Conservation (phyloP, 2,797 vertebrate genomes). For the Ctenopoma kingsleyae region DNA sequence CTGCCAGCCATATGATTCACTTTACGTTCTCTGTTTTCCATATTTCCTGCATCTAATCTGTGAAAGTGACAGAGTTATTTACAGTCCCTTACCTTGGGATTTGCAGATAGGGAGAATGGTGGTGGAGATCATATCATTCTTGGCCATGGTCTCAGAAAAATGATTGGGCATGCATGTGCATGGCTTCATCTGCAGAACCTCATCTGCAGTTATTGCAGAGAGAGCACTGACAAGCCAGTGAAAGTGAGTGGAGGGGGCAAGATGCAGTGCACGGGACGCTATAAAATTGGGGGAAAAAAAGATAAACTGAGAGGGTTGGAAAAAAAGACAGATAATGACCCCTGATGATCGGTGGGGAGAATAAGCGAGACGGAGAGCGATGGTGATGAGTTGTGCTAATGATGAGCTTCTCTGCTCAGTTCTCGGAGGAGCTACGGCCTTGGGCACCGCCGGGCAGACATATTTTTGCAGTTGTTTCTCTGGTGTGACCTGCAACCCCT, state of each 20-base stretch:
- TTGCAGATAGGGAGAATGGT: constrained; percentile 67
- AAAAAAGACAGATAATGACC: constrained; percentile 53
- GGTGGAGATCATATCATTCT: constrained; percentile 66
- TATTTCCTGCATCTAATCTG: constrained; percentile 74
- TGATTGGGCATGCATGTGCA: constrained; percentile 53
- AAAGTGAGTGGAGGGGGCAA: constrained; percentile 37
- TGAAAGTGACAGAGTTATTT: constrained; percentile 78
- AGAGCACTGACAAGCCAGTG: constrained; percentile 35
- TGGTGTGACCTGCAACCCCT: constrained; percentile 71
- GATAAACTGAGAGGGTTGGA: constrained; percentile 34
- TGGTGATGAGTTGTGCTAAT: constrained; percentile 72
- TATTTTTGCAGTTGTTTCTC: constrained; percentile 78
- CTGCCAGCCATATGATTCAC: constrained; percentile 56
- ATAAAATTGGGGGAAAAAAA: constrained; percentile 26
- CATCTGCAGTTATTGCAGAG: constrained; percentile 59
- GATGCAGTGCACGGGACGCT: constrained; percentile 16
- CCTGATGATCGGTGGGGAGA: constrained; percentile 45
- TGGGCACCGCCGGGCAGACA: constrained; percentile 67
- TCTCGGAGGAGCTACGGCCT: constrained; percentile 70
- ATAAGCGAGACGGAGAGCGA: constrained; percentile 48
- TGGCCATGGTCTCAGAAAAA: constrained; percentile 55
- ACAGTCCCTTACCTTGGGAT: constrained; percentile 67
- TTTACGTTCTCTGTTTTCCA: constrained; percentile 66
- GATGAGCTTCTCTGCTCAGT: constrained; percentile 57
- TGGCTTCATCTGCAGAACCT: constrained; percentile 66